These are phyloP conservation scores for Tortrix viridana DNA, from an alignment of 2,888 invertebrate genomes.

Conservation along the genomic window DNA sequence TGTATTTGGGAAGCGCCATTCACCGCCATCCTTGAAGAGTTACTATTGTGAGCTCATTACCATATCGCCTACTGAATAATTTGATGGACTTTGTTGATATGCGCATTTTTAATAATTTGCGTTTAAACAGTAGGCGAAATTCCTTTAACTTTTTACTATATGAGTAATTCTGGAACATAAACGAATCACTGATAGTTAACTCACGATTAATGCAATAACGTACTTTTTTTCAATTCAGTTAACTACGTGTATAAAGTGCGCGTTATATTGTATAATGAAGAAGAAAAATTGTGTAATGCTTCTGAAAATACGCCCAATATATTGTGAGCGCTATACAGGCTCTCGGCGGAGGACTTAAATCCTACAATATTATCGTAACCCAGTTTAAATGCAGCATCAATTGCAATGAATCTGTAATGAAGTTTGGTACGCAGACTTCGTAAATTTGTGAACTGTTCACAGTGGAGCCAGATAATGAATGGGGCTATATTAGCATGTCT, in stretches of 20 bases:
- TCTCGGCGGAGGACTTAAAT: constrained; percentile 34
- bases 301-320: constrained; percentile 29
- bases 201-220: background rate
- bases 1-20: constrained; percentile 31
- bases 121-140: background rate
- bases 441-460: constrained; percentile 8
- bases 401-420: constrained; percentile 38
- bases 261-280: background rate
- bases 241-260: too few species aligned
- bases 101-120: constrained; percentile 10
- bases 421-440: background rate
- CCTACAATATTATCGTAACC: constrained; percentile 38
- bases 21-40: constrained; percentile 33
- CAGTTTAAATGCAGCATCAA: constrained; percentile 36
- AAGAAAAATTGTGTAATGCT: constrained; percentile 21
- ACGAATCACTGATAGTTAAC: background rate
- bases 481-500: too few species aligned
- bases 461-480: too few species aligned
- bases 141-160: background rate
- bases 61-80: constrained; percentile 30
- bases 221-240: background rate
- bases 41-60: constrained; percentile 23
- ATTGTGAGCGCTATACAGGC: constrained; percentile 15
- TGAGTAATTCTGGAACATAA: background rate
- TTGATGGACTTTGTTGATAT: constrained; percentile 28